A percentile compares a stretch with the other conserved stretches of the same genome.
phyloP scores from a whole-genome alignment of 2,888 invertebrate genomes.

The Cerceris rybyensis region DNA sequence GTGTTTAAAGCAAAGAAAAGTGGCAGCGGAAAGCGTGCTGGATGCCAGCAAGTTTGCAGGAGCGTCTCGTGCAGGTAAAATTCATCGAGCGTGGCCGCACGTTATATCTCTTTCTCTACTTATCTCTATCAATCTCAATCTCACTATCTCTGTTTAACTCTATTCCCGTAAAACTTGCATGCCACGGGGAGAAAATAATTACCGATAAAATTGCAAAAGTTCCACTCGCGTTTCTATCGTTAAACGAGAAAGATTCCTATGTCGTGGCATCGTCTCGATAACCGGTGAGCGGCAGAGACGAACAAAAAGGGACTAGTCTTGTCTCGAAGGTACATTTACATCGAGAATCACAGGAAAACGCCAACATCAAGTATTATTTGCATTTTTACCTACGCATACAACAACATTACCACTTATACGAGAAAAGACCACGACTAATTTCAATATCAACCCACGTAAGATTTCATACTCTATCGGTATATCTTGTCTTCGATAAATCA shows the following conservation, averaged over 20 bases:
- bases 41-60: conserved; percentile 46
- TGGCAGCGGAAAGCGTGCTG: conserved; percentile 24
- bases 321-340: neutral
- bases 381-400: no score
- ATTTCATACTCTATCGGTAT: no score
- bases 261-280: neutral
- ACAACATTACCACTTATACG: no score
- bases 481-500: no score
- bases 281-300: neutral
- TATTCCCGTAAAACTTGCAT: conserved; percentile 24
- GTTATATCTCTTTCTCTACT: conserved; percentile 30
- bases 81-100: conserved; percentile 23
- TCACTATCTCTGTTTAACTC: conserved; percentile 5
- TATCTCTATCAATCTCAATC: neutral
- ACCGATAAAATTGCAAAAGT: conserved; percentile 47
- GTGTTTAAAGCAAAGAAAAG: conserved; percentile 21
- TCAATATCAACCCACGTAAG: no score
- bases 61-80: conserved; percentile 57
- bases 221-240: conserved; percentile 25
- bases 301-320: neutral
- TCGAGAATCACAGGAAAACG: neutral
- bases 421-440: no score
- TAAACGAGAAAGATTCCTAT: conserved; percentile 16
- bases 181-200: conserved; percentile 37
- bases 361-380: neutral